Conservation (phyloP, 1,140 invertebrate species). For the Caerostris darwini region DNA sequence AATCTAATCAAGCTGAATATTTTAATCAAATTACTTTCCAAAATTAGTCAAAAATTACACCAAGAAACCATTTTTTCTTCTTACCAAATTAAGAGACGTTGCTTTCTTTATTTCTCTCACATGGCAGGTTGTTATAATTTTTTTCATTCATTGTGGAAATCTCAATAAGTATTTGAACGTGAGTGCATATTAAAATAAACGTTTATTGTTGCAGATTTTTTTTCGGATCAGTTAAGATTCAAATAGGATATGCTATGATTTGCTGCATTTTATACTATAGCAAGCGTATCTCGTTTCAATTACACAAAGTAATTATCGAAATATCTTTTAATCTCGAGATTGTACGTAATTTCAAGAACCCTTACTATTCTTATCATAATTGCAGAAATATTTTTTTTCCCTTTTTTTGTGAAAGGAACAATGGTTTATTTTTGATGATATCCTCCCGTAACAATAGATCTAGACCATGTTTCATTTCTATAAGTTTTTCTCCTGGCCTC, state of each 20-base stretch:
- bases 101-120: neutral
- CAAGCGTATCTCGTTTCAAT: constrained; percentile 51
- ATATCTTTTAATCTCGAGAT: constrained; percentile 64
- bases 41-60: constrained; percentile 6
- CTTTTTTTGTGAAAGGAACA: constrained; percentile 61
- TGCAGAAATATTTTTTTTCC: constrained; percentile 14
- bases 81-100: neutral
- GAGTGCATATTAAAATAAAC: neutral
- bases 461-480: constrained; percentile 66
- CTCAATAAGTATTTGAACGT: constrained; percentile 10
- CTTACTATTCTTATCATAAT: constrained; percentile 72
- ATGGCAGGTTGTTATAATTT: neutral
- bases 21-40: neutral
- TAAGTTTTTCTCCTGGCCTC: constrained; percentile 51
- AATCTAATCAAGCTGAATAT: neutral
- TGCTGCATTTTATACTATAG: neutral
- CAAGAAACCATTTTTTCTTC: neutral
- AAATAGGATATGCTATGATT: neutral
- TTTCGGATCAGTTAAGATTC: neutral
- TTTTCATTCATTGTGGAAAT: constrained; percentile 1
- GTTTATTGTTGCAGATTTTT: neutral
- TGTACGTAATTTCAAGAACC: constrained; percentile 65
- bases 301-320: constrained; percentile 55
- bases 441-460: constrained; percentile 44
- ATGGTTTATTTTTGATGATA: constrained; percentile 68